phyloP scores from a whole-genome alignment of 1,140 invertebrate genomes.

The Capitella teleta region DNA sequence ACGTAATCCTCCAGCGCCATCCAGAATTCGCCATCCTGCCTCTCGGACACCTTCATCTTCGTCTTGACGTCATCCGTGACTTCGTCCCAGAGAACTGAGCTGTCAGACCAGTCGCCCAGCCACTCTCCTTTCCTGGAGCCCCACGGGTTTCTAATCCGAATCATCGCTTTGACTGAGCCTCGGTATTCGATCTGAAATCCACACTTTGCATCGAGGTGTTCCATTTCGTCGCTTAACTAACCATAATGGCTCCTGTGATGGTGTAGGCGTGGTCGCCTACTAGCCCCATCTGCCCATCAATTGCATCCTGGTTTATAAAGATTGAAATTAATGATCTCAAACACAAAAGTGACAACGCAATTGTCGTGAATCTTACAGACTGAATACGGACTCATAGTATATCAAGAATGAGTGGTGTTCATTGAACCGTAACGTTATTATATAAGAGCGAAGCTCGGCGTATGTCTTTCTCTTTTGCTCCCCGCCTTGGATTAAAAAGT shows the following conservation, averaged over 20 bases:
- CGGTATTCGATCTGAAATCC: too few relatives aligned
- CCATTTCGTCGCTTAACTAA: slow-evolving; percentile 21
- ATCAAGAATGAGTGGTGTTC: too few relatives aligned
- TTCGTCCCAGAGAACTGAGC: background rate
- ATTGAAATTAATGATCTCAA: too few relatives aligned
- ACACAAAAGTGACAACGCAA: too few relatives aligned
- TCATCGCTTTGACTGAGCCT: slow-evolving; percentile 7
- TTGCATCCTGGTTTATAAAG: slow-evolving; percentile 8
- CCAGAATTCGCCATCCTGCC: background rate
- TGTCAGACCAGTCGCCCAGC: background rate
- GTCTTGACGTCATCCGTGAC: background rate
- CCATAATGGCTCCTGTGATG: slow-evolving; percentile 20
- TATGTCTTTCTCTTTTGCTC: too few relatives aligned
- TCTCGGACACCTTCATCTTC: background rate
- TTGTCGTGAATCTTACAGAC: too few relatives aligned
- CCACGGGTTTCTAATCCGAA: background rate
- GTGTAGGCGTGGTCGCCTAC: slow-evolving; percentile 19
- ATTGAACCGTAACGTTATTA: too few relatives aligned
- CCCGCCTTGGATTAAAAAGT: too few relatives aligned
- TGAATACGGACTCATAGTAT: too few relatives aligned
- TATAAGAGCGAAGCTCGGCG: too few relatives aligned
- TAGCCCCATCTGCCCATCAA: slow-evolving; percentile 19
- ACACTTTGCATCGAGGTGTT: slow-evolving; percentile 5
- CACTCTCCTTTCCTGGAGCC: background rate
- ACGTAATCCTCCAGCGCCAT: background rate